phyloP scores from a whole-genome alignment of 2,888 invertebrate species.

The Tenthredo distinguenda region DNA sequence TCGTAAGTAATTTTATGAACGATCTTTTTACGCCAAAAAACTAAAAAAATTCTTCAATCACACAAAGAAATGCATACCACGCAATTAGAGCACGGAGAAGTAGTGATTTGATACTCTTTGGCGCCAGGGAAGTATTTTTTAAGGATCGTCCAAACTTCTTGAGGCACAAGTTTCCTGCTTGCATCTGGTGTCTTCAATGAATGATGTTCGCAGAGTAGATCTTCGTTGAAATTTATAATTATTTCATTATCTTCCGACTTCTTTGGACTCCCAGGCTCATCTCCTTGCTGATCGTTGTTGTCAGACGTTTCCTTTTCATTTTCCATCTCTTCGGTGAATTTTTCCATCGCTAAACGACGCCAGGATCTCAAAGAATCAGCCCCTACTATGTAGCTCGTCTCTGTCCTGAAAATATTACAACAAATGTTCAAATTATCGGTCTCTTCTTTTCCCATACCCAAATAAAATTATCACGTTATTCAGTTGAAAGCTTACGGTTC shows the following conservation, averaged over 20 bases:
- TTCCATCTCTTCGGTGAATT: conserved; percentile 68
- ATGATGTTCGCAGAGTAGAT: conserved; percentile 80
- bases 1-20: background rate
- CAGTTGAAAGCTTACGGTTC: conserved; percentile 72
- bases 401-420: conserved; percentile 61
- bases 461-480: background rate
- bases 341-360: conserved; percentile 78
- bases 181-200: conserved; percentile 72
- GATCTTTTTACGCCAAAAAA: background rate
- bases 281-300: conserved; percentile 59
- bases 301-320: conserved; percentile 57
- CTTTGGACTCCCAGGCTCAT: conserved; percentile 59
- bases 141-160: conserved; percentile 79
- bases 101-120: conserved; percentile 72
- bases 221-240: conserved; percentile 79
- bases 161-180: conserved; percentile 78
- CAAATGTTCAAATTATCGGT: background rate
- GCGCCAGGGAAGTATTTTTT: conserved; percentile 78
- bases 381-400: conserved; percentile 79
- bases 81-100: conserved; percentile 73
- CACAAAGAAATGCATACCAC: conserved; percentile 61
- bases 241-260: conserved; percentile 72
- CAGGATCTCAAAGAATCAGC: conserved; percentile 80
- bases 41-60: background rate
- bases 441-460: too few relatives aligned